Conservation (phyloP, 2,797 vertebrate genomes). For the Tapera naevia region DNA sequence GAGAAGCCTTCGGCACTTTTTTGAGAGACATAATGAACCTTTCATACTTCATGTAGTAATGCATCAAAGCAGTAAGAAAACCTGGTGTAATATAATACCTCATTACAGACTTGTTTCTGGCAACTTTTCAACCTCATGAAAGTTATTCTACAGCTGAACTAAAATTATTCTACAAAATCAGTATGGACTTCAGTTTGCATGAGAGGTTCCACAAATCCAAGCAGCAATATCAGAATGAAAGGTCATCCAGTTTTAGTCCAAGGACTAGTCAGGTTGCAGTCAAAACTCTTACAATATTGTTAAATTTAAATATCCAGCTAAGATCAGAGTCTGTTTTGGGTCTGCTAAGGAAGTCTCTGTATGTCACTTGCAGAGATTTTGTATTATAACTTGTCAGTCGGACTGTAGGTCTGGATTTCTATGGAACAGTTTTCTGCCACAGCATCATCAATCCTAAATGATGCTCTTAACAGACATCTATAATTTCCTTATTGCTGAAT, state of each 20-base stretch:
- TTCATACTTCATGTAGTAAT: not conserved
- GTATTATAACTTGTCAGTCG: rapidly evolving
- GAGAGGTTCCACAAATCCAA: not conserved
- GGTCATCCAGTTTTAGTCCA: not conserved
- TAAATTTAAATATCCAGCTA: not conserved
- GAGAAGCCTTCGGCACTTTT: not conserved
- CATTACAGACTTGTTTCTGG: not conserved
- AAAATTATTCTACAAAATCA: not conserved
- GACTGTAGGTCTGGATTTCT: not conserved
- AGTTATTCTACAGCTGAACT: not conserved
- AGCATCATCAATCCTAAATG: not conserved
- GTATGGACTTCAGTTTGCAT: not conserved
- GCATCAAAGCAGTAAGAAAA: not conserved
- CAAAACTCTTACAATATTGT: not conserved
- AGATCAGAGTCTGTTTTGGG: not conserved
- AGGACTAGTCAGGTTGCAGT: not conserved
- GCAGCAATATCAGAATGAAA: not conserved
- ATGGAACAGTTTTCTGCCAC: not conserved
- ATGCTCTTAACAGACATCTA: not conserved
- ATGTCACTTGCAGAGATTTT: not conserved
- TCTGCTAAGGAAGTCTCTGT: not conserved
- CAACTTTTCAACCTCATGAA: not conserved
- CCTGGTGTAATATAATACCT: not conserved
- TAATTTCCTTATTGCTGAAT: not conserved
- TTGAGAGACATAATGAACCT: not conserved